These are phyloP conservation scores for Neotoxoptera formosana DNA, from an alignment of 1,140 invertebrate genomes.

Conservation along the genomic window DNA sequence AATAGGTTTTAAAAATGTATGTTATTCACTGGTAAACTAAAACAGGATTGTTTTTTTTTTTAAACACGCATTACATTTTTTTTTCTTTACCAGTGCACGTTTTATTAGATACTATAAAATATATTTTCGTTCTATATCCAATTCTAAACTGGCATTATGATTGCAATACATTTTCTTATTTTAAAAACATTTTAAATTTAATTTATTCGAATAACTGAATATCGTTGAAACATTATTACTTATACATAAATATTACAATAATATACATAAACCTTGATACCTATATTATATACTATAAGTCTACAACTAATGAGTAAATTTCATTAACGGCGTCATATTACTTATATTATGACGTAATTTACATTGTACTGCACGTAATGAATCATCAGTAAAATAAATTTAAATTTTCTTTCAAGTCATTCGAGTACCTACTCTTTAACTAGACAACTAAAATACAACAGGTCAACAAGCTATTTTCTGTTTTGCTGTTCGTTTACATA, in stretches of 20 bases:
- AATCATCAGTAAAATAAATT: background rate
- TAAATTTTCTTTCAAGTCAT: background rate
- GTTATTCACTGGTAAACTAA: slow-evolving; percentile 5
- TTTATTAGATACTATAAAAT: slow-evolving; percentile 16
- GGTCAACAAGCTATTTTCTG: background rate
- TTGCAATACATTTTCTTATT: background rate
- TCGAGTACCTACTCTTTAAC: background rate
- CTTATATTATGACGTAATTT: background rate
- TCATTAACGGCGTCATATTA: background rate
- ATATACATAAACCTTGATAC: background rate
- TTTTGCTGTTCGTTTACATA: background rate
- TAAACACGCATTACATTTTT: slow-evolving; percentile 19
- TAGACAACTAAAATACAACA: background rate
- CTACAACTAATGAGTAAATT: background rate
- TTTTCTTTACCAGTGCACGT: slow-evolving; percentile 2
- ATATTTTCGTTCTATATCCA: background rate
- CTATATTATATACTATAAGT: background rate
- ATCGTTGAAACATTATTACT: background rate
- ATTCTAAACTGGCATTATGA: slow-evolving; percentile 28
- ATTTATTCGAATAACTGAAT: background rate
- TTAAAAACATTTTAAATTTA: background rate
- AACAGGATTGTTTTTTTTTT: slow-evolving; percentile 30
- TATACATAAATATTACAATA: background rate
- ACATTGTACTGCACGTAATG: background rate
- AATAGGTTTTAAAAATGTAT: slow-evolving; percentile 48